Evolutionary conservation across 1,140 invertebrate species (phyloP).

Genomic region (Aphelenchoides besseyi): DNA sequence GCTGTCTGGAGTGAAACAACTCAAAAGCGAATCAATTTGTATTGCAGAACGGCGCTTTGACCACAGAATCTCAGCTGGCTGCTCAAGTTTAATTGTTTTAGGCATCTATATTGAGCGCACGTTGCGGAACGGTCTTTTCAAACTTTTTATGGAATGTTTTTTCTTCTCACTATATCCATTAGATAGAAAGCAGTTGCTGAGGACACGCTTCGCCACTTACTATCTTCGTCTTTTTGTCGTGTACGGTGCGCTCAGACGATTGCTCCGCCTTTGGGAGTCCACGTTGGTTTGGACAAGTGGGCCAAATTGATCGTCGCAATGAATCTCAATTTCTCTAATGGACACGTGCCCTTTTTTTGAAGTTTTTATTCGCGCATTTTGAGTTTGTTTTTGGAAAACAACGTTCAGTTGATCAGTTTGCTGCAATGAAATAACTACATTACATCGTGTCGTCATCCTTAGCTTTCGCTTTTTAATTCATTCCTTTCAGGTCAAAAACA

Average conservation of each 20-base stretch:
- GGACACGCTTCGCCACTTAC: conserved; percentile 2
- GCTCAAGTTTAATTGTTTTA: conserved; percentile 15
- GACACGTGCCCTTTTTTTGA: too few species aligned
- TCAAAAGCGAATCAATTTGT: background rate
- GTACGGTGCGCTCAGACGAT: background rate
- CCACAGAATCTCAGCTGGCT: background rate
- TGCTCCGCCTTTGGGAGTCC: background rate
- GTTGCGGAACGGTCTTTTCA: background rate
- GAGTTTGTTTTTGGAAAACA: background rate
- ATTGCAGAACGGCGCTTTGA: background rate
- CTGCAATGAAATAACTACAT: background rate
- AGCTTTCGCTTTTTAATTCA: background rate
- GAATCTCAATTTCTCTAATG: background rate
- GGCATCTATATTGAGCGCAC: conserved; percentile 10
- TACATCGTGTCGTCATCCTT: background rate
- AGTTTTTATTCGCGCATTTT: background rate
- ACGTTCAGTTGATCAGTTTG: too few species aligned
- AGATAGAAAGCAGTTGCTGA: background rate
- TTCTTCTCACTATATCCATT: background rate
- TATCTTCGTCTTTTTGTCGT: background rate
- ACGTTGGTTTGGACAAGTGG: background rate
- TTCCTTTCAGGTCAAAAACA: background rate
- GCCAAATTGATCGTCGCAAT: background rate
- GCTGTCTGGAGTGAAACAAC: background rate
- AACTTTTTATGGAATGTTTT: background rate